Evolutionary conservation across 2,113 vertebrate species (phyloP).

Genomic region (Rhinoptilus africanus): DNA sequence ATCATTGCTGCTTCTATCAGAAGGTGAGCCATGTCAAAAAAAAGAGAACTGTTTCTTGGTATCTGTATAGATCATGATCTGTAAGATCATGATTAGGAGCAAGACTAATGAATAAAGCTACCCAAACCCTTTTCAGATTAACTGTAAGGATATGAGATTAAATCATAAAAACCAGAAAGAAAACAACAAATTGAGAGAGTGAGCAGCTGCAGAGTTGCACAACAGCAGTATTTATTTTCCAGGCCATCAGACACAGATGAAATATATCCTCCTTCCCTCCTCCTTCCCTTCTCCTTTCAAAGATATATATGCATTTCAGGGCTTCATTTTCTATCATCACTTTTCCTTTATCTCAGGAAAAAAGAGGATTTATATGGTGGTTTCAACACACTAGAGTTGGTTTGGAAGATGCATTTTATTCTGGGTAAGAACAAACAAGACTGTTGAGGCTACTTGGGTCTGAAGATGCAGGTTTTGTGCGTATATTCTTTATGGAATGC

Average conservation of each 20-base stretch:
- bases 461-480: not conserved
- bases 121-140: not conserved
- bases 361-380: not conserved
- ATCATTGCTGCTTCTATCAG: not conserved
- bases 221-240: conserved; percentile 39
- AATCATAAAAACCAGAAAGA: conserved; percentile 15
- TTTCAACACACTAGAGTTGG: not conserved
- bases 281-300: not conserved
- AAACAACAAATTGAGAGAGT: not conserved
- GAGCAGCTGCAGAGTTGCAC: conserved; percentile 41
- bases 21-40: not conserved
- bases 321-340: not conserved
- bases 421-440: not conserved
- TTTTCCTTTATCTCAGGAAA: not conserved
- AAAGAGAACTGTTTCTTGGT: not conserved
- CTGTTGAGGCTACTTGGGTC: not conserved
- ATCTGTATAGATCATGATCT: not conserved
- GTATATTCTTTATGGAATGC: not conserved
- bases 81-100: not conserved
- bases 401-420: not conserved
- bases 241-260: conserved; percentile 10
- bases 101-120: conserved; percentile 20
- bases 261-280: not conserved
- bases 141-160: conserved; percentile 24
- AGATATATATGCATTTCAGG: not conserved